phyloP scores from a whole-genome alignment of 92 coral and sea anemone genomes.

The Epizoanthus rinbou region DNA sequence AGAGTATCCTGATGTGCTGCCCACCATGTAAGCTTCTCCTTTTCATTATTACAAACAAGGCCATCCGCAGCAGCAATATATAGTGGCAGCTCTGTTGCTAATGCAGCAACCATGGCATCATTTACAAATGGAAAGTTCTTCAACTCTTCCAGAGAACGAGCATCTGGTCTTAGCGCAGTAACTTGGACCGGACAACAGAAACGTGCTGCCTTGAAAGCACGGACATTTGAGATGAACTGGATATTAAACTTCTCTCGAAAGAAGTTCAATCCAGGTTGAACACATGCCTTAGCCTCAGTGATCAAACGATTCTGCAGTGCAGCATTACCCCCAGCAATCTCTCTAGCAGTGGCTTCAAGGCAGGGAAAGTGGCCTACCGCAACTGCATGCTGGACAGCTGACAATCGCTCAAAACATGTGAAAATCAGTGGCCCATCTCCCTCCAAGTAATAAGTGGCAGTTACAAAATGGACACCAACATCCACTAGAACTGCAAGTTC shows the following conservation, averaged over 20 bases:
- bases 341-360: slow-evolving; percentile 55
- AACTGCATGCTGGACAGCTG: slow-evolving; percentile 70
- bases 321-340: slow-evolving; percentile 64
- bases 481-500: slow-evolving; percentile 63
- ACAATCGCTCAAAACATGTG: slow-evolving; percentile 53
- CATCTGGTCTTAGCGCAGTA: slow-evolving; percentile 61
- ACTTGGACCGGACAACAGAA: slow-evolving; percentile 75
- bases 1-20: slow-evolving; percentile 65
- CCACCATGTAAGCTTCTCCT: slow-evolving; percentile 61
- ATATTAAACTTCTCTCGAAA: slow-evolving; percentile 65
- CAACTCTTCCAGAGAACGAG: slow-evolving; percentile 70
- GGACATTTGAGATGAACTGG: slow-evolving; percentile 68
- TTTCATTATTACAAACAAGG: slow-evolving; percentile 58
- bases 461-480: slow-evolving; percentile 56
- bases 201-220: slow-evolving; percentile 75
- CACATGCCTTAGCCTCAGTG: slow-evolving; percentile 64
- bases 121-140: slow-evolving; percentile 68
- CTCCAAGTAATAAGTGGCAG: slow-evolving; percentile 50
- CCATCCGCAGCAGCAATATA: slow-evolving; percentile 75
- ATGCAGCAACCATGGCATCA: slow-evolving; percentile 65
- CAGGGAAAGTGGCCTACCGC: slow-evolving; percentile 59
- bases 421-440: slow-evolving; percentile 60
- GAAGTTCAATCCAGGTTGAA: slow-evolving; percentile 70
- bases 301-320: slow-evolving; percentile 56
- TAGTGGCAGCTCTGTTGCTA: slow-evolving; percentile 78